Evolutionary conservation across 2,797 vertebrate species (phyloP).

Genomic region (Emydoidea blandingii): DNA sequence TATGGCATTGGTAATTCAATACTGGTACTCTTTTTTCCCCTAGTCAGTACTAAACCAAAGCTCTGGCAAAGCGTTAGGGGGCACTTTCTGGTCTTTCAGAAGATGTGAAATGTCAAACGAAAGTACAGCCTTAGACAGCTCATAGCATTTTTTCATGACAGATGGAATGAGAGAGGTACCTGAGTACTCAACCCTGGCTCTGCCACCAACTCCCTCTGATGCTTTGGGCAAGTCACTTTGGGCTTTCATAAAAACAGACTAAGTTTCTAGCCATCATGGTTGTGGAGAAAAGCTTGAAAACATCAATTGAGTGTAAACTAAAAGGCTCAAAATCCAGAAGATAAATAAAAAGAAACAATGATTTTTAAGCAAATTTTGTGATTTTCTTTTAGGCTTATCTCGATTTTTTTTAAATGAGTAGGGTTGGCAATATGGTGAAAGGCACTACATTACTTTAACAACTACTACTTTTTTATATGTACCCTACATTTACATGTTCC

Average conservation of each 20-base stretch:
- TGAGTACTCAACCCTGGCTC: neutral
- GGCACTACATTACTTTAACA: neutral
- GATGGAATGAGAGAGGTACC: fast-evolving
- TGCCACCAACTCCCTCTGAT: neutral
- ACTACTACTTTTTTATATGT: neutral
- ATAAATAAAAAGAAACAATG: neutral
- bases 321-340: neutral
- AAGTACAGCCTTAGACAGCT: neutral
- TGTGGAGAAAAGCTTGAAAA: neutral
- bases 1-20: neutral
- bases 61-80: neutral
- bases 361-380: neutral
- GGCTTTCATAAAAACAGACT: neutral
- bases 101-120: neutral
- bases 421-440: neutral
- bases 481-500: neutral
- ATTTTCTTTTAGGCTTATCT: neutral
- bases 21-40: neutral
- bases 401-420: neutral
- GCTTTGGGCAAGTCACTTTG: neutral
- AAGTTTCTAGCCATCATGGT: neutral
- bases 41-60: neutral
- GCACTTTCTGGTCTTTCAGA: neutral
- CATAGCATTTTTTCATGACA: neutral
- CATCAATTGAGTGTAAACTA: neutral